Conservation (phyloP, 2,797 vertebrate species). For the Myotis daubentonii region DNA sequence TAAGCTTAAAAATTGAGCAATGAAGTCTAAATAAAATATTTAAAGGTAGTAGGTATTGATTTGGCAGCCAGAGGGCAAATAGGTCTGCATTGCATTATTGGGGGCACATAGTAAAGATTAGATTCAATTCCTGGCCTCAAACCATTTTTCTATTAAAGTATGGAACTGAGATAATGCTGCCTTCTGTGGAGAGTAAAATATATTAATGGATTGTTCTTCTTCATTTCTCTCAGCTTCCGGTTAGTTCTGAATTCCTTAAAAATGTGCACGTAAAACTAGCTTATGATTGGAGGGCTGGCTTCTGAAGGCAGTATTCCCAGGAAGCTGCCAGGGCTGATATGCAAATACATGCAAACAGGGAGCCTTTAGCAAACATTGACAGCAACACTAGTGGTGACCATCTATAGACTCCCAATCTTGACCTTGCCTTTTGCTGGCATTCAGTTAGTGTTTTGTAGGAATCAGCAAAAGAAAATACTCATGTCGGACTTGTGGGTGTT, state of each 20-base stretch:
- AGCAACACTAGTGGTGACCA: background rate
- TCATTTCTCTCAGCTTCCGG: slow-evolving; percentile 45
- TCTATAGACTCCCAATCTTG: background rate
- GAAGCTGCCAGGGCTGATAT: slow-evolving; percentile 31
- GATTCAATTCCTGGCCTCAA: background rate
- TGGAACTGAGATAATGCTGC: background rate
- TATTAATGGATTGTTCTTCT: slow-evolving; percentile 57
- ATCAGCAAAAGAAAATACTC: slow-evolving; percentile 23
- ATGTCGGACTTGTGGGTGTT: background rate
- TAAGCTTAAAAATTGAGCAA: slow-evolving; percentile 37
- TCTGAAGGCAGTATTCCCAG: slow-evolving; percentile 41
- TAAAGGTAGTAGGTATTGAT: slow-evolving; percentile 41
- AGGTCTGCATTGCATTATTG: background rate
- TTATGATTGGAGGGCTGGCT: background rate
- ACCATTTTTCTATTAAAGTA: slow-evolving; percentile 42
- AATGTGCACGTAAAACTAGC: slow-evolving; percentile 40
- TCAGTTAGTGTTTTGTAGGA: background rate
- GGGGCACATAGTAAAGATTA: slow-evolving; percentile 7
- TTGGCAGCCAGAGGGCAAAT: slow-evolving; percentile 36
- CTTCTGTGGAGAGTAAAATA: slow-evolving; percentile 39
- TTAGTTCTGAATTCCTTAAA: slow-evolving; percentile 21
- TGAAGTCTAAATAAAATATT: slow-evolving; percentile 33
- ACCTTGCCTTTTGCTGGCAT: background rate
- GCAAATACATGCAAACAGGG: slow-evolving; percentile 56
- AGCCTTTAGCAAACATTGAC: background rate